phyloP scores from a whole-genome alignment of 1,140 invertebrate genomes.

The Ceratina australensis region DNA sequence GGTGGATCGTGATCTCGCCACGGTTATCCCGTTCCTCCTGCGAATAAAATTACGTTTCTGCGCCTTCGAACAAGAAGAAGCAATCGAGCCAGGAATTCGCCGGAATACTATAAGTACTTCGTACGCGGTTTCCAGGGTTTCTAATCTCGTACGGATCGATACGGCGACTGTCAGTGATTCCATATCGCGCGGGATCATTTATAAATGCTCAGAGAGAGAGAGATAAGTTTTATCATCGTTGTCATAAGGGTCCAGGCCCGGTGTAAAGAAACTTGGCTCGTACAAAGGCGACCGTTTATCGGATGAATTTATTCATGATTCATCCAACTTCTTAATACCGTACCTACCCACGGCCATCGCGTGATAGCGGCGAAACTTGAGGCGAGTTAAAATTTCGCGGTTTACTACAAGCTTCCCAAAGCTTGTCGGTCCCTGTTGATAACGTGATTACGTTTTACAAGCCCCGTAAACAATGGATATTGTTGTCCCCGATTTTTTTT shows the following conservation, averaged over 20 bases:
- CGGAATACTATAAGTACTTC: too few relatives aligned
- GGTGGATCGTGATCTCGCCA: not conserved
- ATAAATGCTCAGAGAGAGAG: not conserved
- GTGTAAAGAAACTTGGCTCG: slow-evolving; percentile 57
- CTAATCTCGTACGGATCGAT: too few relatives aligned
- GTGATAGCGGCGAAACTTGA: slow-evolving; percentile 36
- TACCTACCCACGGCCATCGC: slow-evolving; percentile 4
- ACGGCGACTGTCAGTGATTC: too few relatives aligned
- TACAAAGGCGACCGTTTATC: slow-evolving; percentile 54
- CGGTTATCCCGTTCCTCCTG: not conserved
- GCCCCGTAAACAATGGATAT: too few relatives aligned
- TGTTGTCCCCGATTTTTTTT: too few relatives aligned
- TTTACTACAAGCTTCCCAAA: slow-evolving; percentile 41
- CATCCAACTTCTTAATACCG: slow-evolving; percentile 56
- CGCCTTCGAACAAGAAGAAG: not conserved
- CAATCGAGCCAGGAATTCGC: not conserved
- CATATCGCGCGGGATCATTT: too few relatives aligned
- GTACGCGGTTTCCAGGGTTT: too few relatives aligned
- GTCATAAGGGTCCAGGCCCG: slow-evolving; percentile 25
- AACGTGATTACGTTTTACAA: not conserved
- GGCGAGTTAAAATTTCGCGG: slow-evolving; percentile 32
- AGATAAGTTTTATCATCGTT: slow-evolving; percentile 41
- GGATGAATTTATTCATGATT: slow-evolving; percentile 64
- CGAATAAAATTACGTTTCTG: not conserved
- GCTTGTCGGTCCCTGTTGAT: slow-evolving; percentile 43